These are phyloP conservation scores for Gobius niger DNA, from an alignment of 2,113 vertebrate genomes.

Conservation along the genomic window DNA sequence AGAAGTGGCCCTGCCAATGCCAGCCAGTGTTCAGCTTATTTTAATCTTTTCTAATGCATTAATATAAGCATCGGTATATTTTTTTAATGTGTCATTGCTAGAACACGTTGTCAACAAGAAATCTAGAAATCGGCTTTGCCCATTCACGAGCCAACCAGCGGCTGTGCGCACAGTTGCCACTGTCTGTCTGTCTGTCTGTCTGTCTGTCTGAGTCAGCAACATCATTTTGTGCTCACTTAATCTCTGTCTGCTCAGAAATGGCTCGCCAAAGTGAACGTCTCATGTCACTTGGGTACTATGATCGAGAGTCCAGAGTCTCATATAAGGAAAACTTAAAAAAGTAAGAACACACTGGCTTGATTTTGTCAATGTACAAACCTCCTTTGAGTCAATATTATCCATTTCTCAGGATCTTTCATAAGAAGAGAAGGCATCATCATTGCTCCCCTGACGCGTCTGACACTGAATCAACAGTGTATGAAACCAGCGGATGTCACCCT, in stretches of 20 bases:
- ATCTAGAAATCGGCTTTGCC: no score
- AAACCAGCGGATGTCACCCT: not conserved
- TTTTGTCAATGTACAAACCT: not conserved
- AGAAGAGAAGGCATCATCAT: not conserved
- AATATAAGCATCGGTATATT: no score
- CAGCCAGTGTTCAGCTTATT: no score
- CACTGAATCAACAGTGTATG: not conserved
- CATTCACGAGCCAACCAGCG: no score
- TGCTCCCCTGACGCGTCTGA: not conserved
- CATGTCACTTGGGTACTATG: conserved; percentile 1
- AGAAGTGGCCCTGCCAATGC: no score
- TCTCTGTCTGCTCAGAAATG: not conserved
- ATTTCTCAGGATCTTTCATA: not conserved
- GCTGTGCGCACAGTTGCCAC: no score
- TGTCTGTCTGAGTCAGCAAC: not conserved
- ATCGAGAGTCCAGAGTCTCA: not conserved
- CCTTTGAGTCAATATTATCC: not conserved
- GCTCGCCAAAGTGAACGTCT: conserved; percentile 1
- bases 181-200: no score
- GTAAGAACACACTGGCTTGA: not conserved
- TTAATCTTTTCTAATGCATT: no score
- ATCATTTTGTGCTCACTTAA: not conserved
- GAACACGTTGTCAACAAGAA: no score
- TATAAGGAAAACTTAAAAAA: conserved; percentile 1
- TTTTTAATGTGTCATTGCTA: no score